phyloP scores from a whole-genome alignment of 2,113 vertebrate genomes.

The Anolis sagrei region DNA sequence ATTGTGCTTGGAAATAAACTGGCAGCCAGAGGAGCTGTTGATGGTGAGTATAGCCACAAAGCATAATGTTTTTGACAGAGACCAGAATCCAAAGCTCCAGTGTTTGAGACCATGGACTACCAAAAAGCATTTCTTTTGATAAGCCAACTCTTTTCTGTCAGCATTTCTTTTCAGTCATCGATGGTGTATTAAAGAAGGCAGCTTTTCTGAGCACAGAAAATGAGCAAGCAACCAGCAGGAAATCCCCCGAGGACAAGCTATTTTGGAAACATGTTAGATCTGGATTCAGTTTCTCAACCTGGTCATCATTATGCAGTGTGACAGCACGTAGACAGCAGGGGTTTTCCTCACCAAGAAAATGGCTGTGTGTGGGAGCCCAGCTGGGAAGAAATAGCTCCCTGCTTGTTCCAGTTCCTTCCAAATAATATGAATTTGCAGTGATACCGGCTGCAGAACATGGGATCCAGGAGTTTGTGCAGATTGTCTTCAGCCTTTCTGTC shows the following conservation, averaged over 20 bases:
- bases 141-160: not conserved
- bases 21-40: too few species aligned
- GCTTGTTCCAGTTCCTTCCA: not conserved
- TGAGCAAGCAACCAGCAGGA: constrained; percentile 10
- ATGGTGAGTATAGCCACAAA: not conserved
- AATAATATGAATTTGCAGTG: not conserved
- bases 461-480: not conserved
- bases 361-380: not conserved
- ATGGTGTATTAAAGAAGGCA: constrained; percentile 13
- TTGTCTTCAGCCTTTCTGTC: not conserved
- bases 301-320: constrained; percentile 15
- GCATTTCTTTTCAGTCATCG: not conserved
- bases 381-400: not conserved
- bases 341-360: constrained; percentile 12
- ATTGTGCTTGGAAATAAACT: too few species aligned
- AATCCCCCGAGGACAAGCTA: constrained; percentile 20
- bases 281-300: constrained; percentile 17
- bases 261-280: constrained; percentile 27
- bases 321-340: not conserved
- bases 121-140: constrained; percentile 29
- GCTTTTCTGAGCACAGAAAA: not conserved
- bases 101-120: not conserved
- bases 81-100: constrained; percentile 22
- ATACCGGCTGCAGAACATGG: not conserved
- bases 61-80: constrained; percentile 12